Conservation (phyloP, 2,113 vertebrate genomes). For the Sakesphorus luctuosus region DNA sequence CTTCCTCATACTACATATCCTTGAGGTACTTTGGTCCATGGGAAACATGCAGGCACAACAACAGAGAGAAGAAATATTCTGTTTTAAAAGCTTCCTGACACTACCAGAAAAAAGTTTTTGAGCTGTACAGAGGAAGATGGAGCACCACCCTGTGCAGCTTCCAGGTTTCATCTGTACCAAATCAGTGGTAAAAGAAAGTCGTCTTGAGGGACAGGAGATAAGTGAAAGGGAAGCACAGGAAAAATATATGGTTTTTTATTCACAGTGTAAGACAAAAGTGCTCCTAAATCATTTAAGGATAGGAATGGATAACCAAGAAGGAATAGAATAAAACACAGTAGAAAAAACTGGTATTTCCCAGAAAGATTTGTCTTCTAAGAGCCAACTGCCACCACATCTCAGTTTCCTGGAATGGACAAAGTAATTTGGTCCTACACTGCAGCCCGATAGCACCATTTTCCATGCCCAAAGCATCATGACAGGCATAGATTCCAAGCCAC, state of each 20-base stretch:
- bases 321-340: neutral
- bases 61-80: neutral
- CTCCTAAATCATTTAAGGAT: neutral
- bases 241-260: neutral
- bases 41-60: neutral
- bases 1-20: neutral
- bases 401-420: neutral
- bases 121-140: neutral
- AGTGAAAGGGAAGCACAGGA: neutral
- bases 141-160: neutral
- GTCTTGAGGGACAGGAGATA: neutral
- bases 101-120: neutral
- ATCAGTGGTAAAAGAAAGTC: neutral
- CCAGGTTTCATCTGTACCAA: neutral
- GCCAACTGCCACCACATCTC: neutral
- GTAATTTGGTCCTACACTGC: neutral
- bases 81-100: neutral
- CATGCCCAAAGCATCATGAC: neutral
- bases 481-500: neutral
- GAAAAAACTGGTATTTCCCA: neutral
- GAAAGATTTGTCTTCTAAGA: neutral
- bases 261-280: neutral
- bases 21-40: neutral
- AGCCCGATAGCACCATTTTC: neutral
- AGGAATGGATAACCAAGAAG: neutral